Evolutionary conservation across 2,888 invertebrate species (phyloP).

Genomic region (Cataglyphis cursor): DNA sequence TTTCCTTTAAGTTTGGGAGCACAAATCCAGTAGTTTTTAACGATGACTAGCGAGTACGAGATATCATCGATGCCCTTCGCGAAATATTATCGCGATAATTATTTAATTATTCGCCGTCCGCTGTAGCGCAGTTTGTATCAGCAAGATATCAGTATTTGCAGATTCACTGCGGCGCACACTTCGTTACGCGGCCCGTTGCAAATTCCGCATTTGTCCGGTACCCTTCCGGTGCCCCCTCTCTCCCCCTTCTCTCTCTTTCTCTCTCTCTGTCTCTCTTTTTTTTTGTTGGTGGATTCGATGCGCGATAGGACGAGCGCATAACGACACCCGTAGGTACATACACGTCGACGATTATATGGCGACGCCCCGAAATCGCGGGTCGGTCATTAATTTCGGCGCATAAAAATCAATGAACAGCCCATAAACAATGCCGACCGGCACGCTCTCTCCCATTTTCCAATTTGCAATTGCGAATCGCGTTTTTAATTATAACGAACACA

Average conservation of each 20-base stretch:
- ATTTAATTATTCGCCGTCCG: constrained; percentile 62
- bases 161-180: constrained; percentile 46
- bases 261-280: constrained; percentile 29
- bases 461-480: constrained; percentile 87
- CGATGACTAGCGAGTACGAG: not conserved
- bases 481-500: constrained; percentile 87
- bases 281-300: constrained; percentile 61
- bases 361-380: constrained; percentile 84
- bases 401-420: constrained; percentile 87
- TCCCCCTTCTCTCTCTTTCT: not conserved
- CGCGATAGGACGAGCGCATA: constrained; percentile 70
- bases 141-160: constrained; percentile 71
- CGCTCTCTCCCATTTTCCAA: constrained; percentile 86
- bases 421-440: constrained; percentile 83
- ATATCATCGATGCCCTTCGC: not conserved
- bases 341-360: constrained; percentile 81
- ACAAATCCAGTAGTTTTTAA: not conserved
- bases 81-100: constrained; percentile 60
- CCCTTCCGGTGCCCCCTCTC: constrained; percentile 68
- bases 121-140: constrained; percentile 55
- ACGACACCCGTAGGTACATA: constrained; percentile 77
- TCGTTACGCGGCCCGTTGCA: constrained; percentile 59
- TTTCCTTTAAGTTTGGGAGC: not conserved
- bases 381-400: constrained; percentile 86
- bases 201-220: constrained; percentile 75